These are phyloP conservation scores for Pampus argenteus DNA, from an alignment of 2,797 vertebrate species.

Conservation along the genomic window DNA sequence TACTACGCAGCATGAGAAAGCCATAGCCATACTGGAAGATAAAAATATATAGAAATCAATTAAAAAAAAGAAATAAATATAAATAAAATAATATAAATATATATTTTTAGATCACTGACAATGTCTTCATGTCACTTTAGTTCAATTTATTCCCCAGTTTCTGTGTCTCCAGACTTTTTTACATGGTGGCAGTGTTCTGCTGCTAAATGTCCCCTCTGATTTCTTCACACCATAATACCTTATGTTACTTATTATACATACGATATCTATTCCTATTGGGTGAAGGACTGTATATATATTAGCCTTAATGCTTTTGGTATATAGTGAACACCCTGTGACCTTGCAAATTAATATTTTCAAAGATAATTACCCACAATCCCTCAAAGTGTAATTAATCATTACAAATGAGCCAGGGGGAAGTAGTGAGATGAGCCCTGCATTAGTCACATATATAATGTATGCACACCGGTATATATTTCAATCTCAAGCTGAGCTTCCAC, in stretches of 20 bases:
- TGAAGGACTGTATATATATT: conserved; percentile 32
- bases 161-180: not conserved
- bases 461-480: conserved; percentile 46
- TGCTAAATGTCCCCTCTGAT: conserved; percentile 3
- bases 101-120: conserved; percentile 23
- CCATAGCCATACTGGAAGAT: conserved; percentile 8
- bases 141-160: conserved; percentile 7
- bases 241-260: conserved; percentile 26
- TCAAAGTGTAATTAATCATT: conserved; percentile 64
- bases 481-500: conserved; percentile 8
- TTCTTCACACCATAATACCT: conserved; percentile 27
- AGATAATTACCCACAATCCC: conserved; percentile 64
- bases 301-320: conserved; percentile 38
- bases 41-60: conserved; percentile 27
- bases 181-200: not conserved
- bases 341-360: conserved; percentile 70
- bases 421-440: conserved; percentile 34
- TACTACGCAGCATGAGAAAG: not conserved
- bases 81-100: too few species aligned
- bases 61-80: too few species aligned
- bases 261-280: conserved; percentile 6
- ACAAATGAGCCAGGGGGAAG: conserved; percentile 45
- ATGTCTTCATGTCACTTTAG: conserved; percentile 12
- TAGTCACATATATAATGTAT: conserved; percentile 55
- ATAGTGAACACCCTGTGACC: conserved; percentile 50